Conservation (phyloP, 2,113 vertebrate species). For the Felis catus region DNA sequence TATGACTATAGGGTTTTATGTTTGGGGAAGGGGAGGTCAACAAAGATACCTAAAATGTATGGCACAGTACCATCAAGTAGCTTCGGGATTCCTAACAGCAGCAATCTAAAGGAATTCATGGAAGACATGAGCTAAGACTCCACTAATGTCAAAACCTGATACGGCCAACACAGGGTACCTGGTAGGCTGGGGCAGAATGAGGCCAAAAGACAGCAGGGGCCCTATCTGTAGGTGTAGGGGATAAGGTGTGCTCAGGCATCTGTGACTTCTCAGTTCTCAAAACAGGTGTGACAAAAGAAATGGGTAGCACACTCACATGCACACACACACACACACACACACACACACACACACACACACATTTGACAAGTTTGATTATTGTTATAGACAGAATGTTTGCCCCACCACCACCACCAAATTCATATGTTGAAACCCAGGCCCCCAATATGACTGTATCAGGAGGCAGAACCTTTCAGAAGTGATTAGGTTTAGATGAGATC, state of each 20-base stretch:
- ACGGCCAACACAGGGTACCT: too few relatives aligned
- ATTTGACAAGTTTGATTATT: background rate
- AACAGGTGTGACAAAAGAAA: background rate
- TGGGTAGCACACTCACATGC: too few relatives aligned
- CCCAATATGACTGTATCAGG: background rate
- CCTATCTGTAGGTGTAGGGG: too few relatives aligned
- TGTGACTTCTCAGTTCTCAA: background rate
- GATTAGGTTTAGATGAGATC: background rate
- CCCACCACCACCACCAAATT: background rate
- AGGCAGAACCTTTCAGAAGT: background rate
- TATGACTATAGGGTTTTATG: background rate
- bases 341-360: background rate
- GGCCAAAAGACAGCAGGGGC: background rate
- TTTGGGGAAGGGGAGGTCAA: background rate
- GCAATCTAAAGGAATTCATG: background rate
- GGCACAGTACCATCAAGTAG: background rate
- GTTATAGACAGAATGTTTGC: background rate
- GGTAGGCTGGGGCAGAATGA: background rate
- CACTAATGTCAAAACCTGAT: background rate
- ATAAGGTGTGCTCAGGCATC: background rate
- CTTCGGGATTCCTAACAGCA: background rate
- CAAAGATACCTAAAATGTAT: background rate
- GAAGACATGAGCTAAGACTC: background rate
- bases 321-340: fast-evolving
- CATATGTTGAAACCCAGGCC: background rate